Conservation (phyloP, 2,113 vertebrate genomes). For the Marcusenius ussheri region DNA sequence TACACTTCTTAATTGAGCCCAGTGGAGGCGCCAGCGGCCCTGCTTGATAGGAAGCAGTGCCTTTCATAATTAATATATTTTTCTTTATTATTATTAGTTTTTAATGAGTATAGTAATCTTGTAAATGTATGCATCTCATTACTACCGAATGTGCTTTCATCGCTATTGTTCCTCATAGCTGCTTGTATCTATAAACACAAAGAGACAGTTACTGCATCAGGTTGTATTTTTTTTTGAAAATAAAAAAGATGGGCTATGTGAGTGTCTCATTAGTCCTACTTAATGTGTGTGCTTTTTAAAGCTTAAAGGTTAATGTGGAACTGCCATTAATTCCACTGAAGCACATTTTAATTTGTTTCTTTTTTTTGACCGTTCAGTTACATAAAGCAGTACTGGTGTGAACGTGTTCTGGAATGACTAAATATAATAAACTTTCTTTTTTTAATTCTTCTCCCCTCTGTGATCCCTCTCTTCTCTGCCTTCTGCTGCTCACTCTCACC, state of each 20-base stretch:
- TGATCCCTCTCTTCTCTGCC: constrained; percentile 25
- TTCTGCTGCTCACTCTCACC: constrained; percentile 34
- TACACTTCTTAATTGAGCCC: constrained; percentile 70
- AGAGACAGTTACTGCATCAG: constrained; percentile 44
- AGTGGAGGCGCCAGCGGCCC: constrained; percentile 61
- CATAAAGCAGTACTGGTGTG: constrained; percentile 36
- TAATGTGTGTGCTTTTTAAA: constrained; percentile 64
- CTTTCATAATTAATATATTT: constrained; percentile 66
- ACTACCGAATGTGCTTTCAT: constrained; percentile 42
- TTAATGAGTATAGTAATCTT: constrained; percentile 62
- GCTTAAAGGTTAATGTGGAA: constrained; percentile 60
- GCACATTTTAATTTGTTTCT: constrained; percentile 57
- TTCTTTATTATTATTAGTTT: constrained; percentile 63
- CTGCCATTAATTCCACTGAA: constrained; percentile 54
- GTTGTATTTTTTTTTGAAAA: constrained; percentile 44
- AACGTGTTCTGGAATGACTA: constrained; percentile 43
- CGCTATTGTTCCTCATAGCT: constrained; percentile 46
- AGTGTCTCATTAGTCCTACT: constrained; percentile 62
- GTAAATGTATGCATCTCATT: constrained; percentile 65
- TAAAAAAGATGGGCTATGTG: constrained; percentile 51
- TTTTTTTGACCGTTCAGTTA: constrained; percentile 35
- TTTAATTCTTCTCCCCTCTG: constrained; percentile 15
- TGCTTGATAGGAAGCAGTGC: constrained; percentile 56
- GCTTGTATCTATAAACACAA: constrained; percentile 44
- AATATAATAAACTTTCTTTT: constrained; percentile 37